phyloP scores from a whole-genome alignment of 1,140 invertebrate species.

The Hesperophylax magnus region DNA sequence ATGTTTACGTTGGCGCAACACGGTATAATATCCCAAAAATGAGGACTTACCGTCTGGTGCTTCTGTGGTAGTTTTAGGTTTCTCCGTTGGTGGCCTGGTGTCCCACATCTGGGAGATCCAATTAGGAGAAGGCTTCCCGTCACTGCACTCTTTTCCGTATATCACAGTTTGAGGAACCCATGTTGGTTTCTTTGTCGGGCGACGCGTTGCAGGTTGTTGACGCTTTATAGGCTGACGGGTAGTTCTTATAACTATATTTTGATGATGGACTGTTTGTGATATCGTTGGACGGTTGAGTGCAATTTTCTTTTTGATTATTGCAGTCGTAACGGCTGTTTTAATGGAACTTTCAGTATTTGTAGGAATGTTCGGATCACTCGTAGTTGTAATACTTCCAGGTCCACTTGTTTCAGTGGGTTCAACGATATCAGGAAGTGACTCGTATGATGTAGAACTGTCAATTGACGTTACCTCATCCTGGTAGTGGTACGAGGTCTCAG shows the following conservation, averaged over 20 bases:
- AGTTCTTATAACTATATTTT: background rate
- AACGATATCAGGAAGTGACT: no score
- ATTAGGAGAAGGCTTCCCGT: conserved; percentile 15
- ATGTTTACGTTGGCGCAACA: no score
- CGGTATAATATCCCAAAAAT: no score
- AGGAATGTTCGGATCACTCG: background rate
- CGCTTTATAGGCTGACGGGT: background rate
- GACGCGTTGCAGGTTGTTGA: background rate
- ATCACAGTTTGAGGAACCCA: background rate
- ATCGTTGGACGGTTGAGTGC: background rate
- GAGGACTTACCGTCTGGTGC: conserved; percentile 38
- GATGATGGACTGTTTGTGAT: background rate
- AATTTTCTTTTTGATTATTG: background rate
- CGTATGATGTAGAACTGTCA: no score
- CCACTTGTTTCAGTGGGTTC: no score
- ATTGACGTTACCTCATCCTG: background rate
- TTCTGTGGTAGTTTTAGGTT: conserved; percentile 29
- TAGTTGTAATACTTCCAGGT: background rate
- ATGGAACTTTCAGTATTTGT: background rate
- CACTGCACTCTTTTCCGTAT: conserved; percentile 31
- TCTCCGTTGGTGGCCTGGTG: background rate
- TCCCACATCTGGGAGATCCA: conserved; percentile 38
- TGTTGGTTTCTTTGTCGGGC: background rate
- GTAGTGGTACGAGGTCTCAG: background rate
- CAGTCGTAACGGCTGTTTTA: background rate